Evolutionary conservation across 2,888 invertebrate genomes (phyloP).

Genomic region (Ecliptopera silaceata): DNA sequence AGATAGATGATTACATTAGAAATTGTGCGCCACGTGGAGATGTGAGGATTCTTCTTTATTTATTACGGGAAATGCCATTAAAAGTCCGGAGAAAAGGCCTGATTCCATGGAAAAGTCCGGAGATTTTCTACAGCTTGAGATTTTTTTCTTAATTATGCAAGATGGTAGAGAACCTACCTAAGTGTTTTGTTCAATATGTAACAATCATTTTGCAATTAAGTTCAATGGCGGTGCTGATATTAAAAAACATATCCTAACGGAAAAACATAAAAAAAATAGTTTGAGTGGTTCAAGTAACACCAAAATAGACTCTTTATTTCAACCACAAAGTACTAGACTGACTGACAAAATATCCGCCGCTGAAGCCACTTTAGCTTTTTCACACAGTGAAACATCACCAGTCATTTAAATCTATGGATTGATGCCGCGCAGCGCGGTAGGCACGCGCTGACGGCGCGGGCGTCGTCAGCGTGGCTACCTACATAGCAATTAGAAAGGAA

Average conservation of each 20-base stretch:
- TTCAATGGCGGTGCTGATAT: not conserved
- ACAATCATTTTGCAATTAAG: not conserved
- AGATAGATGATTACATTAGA: no score
- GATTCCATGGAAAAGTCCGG: no score
- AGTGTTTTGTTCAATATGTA: not conserved
- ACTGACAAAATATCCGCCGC: not conserved
- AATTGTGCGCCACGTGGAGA: no score
- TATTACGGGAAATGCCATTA: no score
- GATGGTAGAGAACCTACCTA: not conserved
- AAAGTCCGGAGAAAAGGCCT: no score
- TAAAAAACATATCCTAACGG: not conserved
- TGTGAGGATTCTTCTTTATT: no score
- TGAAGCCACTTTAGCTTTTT: not conserved
- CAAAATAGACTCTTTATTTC: not conserved
- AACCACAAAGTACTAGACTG: not conserved
- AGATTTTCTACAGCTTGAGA: no score
- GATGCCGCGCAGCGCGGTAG: no score
- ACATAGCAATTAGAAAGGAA: no score
- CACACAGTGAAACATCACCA: not conserved
- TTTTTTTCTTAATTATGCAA: not conserved
- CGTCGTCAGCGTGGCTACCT: no score
- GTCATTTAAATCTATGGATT: not conserved
- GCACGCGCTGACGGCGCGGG: no score
- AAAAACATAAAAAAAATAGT: not conserved
- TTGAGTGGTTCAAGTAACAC: not conserved